A percentile compares a stretch with the other conserved stretches of the same genome.
Evolutionary conservation across 1,140 invertebrate species (phyloP).

Genomic region (Lucilia cuprina): DNA sequence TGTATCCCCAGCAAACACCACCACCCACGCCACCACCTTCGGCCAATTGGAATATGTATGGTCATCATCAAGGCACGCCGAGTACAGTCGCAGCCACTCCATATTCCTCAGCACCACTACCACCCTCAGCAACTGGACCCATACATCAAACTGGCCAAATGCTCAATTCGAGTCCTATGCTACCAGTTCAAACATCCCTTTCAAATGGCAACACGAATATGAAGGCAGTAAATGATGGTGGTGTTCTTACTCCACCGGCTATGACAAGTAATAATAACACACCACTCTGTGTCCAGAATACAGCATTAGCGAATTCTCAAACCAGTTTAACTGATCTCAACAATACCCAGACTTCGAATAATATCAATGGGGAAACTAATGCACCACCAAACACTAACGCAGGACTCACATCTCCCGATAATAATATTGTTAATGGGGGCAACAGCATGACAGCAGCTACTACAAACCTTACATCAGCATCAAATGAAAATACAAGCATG

Average conservation of each 20-base stretch:
- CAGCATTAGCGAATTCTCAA: slow-evolving; percentile 42
- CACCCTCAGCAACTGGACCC: slow-evolving; percentile 37
- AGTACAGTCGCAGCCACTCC: slow-evolving; percentile 36
- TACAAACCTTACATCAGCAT: not conserved
- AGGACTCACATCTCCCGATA: not conserved
- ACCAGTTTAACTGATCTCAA: slow-evolving; percentile 54
- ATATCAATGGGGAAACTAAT: not conserved
- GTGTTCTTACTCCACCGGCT: not conserved
- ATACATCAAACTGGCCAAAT: slow-evolving; percentile 28
- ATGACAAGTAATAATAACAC: slow-evolving; percentile 16
- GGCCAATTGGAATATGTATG: slow-evolving; percentile 70
- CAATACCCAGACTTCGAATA: slow-evolving; percentile 38
- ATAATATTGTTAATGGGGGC: not conserved
- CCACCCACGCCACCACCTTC: slow-evolving; percentile 61
- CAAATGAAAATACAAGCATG: slow-evolving; percentile 10
- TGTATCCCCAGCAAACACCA: slow-evolving; percentile 65
- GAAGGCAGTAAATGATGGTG: slow-evolving; percentile 11
- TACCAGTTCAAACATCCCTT: slow-evolving; percentile 34
- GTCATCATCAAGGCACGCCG: slow-evolving; percentile 52
- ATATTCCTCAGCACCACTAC: slow-evolving; percentile 46
- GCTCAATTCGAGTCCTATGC: slow-evolving; percentile 41
- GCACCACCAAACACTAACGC: slow-evolving; percentile 12
- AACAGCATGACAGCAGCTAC: not conserved
- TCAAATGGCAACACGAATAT: slow-evolving; percentile 15
- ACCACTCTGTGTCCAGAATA: not conserved